phyloP scores from a whole-genome alignment of 2,888 invertebrate genomes.

The Xestoiulus laeticollis region DNA sequence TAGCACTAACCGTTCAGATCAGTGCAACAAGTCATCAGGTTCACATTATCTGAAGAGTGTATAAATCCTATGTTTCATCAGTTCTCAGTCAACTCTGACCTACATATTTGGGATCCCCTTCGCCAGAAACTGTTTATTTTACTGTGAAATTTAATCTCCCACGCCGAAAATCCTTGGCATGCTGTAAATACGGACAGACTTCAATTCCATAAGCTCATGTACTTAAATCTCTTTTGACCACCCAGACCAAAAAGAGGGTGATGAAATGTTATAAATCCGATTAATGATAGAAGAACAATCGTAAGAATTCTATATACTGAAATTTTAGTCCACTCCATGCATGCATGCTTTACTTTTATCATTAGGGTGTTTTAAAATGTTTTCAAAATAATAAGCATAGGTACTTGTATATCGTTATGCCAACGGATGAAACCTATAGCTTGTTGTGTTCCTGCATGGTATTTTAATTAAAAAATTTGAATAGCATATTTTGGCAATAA shows the following conservation, averaged over 20 bases:
- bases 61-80: neutral
- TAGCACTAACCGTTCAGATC: no score
- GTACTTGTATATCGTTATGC: no score
- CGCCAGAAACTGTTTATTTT: neutral
- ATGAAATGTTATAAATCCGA: neutral
- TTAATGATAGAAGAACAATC: neutral
- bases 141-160: neutral
- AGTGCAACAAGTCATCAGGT: neutral
- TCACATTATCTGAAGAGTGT: neutral
- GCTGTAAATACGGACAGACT: neutral
- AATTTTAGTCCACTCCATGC: no score
- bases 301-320: no score
- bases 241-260: neutral
- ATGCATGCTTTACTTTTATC: no score
- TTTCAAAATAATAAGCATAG: no score
- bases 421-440: no score
- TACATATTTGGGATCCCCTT: conserved; percentile 7
- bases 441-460: no score
- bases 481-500: neutral
- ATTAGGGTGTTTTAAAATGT: no score
- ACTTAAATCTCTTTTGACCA: neutral
- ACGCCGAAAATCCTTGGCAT: neutral
- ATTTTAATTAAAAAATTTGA: neutral
- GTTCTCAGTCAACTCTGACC: neutral
- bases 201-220: neutral